phyloP scores from a whole-genome alignment of 2,888 invertebrate genomes.

The Xestia sexstrigata region DNA sequence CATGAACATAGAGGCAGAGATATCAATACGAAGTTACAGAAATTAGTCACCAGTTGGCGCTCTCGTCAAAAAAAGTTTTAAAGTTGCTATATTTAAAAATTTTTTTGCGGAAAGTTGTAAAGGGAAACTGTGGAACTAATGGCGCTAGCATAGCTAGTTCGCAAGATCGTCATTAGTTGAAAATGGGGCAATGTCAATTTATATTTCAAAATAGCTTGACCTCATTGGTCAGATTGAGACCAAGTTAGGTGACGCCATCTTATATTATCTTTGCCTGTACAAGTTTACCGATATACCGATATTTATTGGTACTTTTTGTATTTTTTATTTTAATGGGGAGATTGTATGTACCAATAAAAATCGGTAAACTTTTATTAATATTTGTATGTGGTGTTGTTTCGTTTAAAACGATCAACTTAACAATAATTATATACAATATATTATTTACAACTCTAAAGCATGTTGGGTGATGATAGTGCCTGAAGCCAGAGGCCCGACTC shows the following conservation, averaged over 20 bases:
- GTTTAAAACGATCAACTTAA: background rate
- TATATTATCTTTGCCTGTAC: too few relatives aligned
- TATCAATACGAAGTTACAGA: conserved; percentile 88
- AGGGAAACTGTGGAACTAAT: too few relatives aligned
- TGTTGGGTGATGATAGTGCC: background rate
- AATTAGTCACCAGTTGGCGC: conserved; percentile 86
- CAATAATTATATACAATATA: background rate
- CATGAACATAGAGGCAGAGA: conserved; percentile 86
- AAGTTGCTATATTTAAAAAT: conserved; percentile 57
- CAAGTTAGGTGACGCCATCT: too few relatives aligned
- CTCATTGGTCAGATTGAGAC: too few relatives aligned
- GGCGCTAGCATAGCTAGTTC: too few relatives aligned
- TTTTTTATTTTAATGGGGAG: too few relatives aligned
- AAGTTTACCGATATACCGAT: too few relatives aligned
- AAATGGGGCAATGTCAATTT: too few relatives aligned
- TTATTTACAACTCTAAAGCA: background rate
- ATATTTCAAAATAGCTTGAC: too few relatives aligned
- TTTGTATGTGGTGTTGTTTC: background rate
- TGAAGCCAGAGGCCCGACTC: background rate
- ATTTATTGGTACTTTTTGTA: too few relatives aligned
- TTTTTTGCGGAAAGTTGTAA: background rate
- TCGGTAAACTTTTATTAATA: background rate
- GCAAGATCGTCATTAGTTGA: too few relatives aligned
- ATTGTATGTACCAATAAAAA: background rate
- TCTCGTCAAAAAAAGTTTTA: conserved; percentile 57